These are phyloP conservation scores for Montipora cactus DNA, from an alignment of 64 coral and sea anemone genomes.

Conservation along the genomic window DNA sequence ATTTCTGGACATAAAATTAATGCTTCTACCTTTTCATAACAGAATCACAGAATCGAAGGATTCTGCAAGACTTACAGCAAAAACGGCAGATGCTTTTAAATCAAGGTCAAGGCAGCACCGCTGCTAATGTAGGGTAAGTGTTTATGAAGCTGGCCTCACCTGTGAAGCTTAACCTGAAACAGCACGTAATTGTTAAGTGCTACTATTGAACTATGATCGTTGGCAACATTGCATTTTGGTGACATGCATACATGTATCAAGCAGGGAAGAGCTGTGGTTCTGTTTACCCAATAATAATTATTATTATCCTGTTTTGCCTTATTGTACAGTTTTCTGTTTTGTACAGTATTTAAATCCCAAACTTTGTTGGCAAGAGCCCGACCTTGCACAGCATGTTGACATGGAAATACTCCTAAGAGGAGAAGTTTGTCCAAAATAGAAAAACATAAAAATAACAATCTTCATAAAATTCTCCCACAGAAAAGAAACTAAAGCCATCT, in stretches of 20 bases:
- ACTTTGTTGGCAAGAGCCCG: no score
- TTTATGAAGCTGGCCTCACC: background rate
- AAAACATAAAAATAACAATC: no score
- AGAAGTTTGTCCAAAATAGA: no score
- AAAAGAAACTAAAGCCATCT: no score
- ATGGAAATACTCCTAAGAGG: no score
- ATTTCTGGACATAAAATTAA: no score
- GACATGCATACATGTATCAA: background rate
- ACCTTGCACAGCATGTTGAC: no score
- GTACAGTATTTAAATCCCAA: background rate
- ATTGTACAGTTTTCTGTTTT: background rate
- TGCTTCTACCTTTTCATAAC: background rate
- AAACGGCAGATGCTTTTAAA: conserved; percentile 84
- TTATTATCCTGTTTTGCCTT: background rate
- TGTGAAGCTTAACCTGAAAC: no score
- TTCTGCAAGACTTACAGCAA: conserved; percentile 89
- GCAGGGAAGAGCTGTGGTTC: no score
- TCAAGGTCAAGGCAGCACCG: conserved; percentile 42
- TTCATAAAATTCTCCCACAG: no score
- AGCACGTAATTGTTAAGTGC: no score
- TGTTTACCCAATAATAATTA: background rate
- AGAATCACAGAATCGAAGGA: conserved; percentile 87
- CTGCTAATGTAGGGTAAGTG: background rate
- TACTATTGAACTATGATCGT: no score
- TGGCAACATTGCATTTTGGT: background rate